phyloP scores from a whole-genome alignment of 1,140 invertebrate genomes.

The Thrips palmi region DNA sequence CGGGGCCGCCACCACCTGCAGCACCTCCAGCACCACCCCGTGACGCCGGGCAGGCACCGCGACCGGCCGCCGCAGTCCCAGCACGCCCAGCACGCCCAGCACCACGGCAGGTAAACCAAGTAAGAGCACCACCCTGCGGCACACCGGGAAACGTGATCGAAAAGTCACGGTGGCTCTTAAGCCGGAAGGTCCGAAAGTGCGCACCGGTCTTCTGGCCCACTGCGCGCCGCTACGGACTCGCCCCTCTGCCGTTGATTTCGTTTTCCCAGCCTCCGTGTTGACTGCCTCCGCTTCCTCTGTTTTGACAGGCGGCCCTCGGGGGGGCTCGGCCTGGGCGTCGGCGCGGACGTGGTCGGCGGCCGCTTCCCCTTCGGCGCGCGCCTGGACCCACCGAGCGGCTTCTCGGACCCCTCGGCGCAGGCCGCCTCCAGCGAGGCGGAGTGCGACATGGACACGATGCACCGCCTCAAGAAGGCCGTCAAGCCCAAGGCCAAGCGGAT shows the following conservation, averaged over 20 bases:
- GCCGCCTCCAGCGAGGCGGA: conserved; percentile 18
- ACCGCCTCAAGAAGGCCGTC: conserved; percentile 10
- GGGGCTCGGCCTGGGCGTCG: not conserved
- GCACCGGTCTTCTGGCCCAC: not conserved
- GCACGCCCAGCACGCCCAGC: conserved; percentile 11
- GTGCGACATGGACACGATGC: conserved; percentile 17
- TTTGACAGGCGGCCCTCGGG: too few species aligned
- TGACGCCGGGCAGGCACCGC: too few species aligned
- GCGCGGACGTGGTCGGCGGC: not conserved
- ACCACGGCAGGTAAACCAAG: conserved; percentile 18
- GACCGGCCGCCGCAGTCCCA: too few species aligned
- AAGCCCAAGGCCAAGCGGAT: not conserved
- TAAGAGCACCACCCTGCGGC: conserved; percentile 11
- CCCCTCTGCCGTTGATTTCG: not conserved
- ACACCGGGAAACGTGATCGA: not conserved
- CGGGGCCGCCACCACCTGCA: too few species aligned
- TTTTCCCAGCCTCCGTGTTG: not conserved
- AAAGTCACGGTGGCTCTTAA: not conserved
- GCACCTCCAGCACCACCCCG: too few species aligned
- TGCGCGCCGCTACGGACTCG: not conserved
- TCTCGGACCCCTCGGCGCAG: conserved; percentile 18
- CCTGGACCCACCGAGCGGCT: conserved; percentile 18
- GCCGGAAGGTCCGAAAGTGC: not conserved
- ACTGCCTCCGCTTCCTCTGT: too few species aligned
- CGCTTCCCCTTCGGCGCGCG: conserved; percentile 12